Base-by-base conservation (phyloP, 1,140 invertebrate genomes). In the Trichomalopsis sarcophagae region DNA sequence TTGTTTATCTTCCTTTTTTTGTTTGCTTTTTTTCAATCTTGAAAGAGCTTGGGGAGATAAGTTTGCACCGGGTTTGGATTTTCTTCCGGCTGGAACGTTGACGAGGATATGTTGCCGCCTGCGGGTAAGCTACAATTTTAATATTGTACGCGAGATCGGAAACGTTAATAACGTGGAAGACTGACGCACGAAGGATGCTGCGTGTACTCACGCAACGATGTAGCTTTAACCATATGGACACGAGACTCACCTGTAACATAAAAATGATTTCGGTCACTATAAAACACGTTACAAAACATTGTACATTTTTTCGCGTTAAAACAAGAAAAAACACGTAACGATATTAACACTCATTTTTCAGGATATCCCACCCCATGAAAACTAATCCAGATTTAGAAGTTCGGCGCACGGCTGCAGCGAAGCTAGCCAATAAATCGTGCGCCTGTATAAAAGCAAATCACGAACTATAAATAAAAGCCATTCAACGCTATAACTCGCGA, bases 341-440 rank as follows among this genome's bases (percentile, higher is more conserved):
- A 62, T 62, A 62, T 62, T 62, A 17, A 62, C 2, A 21, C 14
- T 62, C 17, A 62, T n/a, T 62, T 62, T 62, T 55, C 50, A 7
- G 55, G 17, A 62, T 62, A 62, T 62, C 17, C 21, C 0, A 62
- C 2, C 17, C 0, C 17, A 6, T 7, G 21, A 7, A 62, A 62
- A 62, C 55, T 36, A 66, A 78, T 66, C 76, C 75, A 62, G 76
- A 78, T 78, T 62, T 78, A 78, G 27, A 66, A 78, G 40, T 77
- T 47, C 11, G 23, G 11, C 17, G 21, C 5, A 36, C 33, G 33
- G 33, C 3, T 44, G 9, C 40, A 44, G 10, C 40, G 14, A 40
- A 23, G 21, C n/a, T 40, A 44, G 9, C 69, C 55, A 7, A 81
- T 71, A 81, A 73, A 81, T 73, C 40, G 68, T 23, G 4, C 7